Conservation (phyloP, 2,888 invertebrate species). For the Pecten maximus region DNA sequence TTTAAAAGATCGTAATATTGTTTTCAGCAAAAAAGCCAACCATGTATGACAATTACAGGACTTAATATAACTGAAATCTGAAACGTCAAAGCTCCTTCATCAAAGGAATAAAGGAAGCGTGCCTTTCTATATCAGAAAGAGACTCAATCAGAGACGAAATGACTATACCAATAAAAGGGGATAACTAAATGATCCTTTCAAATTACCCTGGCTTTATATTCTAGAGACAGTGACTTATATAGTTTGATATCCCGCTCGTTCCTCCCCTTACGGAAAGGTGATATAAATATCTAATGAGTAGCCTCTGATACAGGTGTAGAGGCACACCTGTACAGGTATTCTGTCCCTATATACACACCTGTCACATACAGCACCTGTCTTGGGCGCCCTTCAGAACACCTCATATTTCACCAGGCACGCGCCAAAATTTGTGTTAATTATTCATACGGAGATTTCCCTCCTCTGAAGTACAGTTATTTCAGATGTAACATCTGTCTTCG, state of each 20-base stretch:
- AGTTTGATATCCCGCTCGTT: background rate
- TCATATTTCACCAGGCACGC: conserved; percentile 9
- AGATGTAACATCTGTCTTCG: background rate
- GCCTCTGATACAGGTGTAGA: background rate
- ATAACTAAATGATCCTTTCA: background rate
- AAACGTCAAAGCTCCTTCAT: background rate
- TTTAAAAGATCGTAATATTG: too few species aligned
- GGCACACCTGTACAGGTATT: background rate
- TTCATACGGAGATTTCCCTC: background rate
- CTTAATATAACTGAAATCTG: background rate
- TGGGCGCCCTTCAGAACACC: background rate
- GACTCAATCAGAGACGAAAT: background rate
- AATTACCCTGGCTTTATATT: background rate
- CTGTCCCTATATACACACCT: background rate
- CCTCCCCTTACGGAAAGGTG: background rate
- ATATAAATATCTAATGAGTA: background rate
- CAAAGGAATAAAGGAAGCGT: background rate
- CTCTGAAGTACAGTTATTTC: background rate
- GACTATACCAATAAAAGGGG: background rate
- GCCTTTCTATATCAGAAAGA: background rate
- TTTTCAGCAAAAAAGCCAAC: too few species aligned
- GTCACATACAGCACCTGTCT: background rate
- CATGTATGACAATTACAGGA: background rate
- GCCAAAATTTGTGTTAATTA: conserved; percentile 11
- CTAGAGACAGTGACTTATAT: background rate